phyloP scores from a whole-genome alignment of 2,888 invertebrate genomes.

The Drosophila fulvimacula region DNA sequence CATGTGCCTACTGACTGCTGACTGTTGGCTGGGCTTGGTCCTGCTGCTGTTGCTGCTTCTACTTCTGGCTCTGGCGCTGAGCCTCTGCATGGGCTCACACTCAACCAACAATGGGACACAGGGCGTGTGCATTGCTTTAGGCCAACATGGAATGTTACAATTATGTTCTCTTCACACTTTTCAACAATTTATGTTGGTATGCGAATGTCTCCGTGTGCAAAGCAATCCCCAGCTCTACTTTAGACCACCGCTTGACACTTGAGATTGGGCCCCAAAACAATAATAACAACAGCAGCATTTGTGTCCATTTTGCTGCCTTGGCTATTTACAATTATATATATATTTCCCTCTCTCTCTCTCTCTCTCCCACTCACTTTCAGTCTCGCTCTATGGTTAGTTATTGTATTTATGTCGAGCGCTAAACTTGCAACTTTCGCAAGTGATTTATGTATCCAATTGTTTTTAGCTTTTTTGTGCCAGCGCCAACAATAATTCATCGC shows the following conservation, averaged over 20 bases:
- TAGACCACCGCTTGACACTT: slow-evolving; percentile 72
- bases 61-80: background rate
- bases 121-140: slow-evolving; percentile 75
- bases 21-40: slow-evolving; percentile 27
- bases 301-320: slow-evolving; percentile 51
- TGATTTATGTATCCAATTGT: slow-evolving; percentile 79
- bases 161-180: slow-evolving; percentile 80
- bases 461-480: slow-evolving; percentile 60
- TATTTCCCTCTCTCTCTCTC: slow-evolving; percentile 50
- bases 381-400: slow-evolving; percentile 68
- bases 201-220: slow-evolving; percentile 68
- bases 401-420: slow-evolving; percentile 77
- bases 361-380: slow-evolving; percentile 30
- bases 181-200: slow-evolving; percentile 81
- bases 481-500: slow-evolving; percentile 76
- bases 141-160: slow-evolving; percentile 81
- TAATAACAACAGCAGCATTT: slow-evolving; percentile 35
- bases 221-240: slow-evolving; percentile 30
- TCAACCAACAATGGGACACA: slow-evolving; percentile 38
- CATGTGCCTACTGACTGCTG: slow-evolving; percentile 44
- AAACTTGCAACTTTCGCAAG: slow-evolving; percentile 77
- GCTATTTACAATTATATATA: slow-evolving; percentile 79
- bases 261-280: slow-evolving; percentile 61
- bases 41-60: background rate
- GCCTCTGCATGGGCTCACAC: slow-evolving; percentile 18